Evolutionary conservation across 1,140 invertebrate species (phyloP).

Genomic region (Hyposmocoma kahamanoa): DNA sequence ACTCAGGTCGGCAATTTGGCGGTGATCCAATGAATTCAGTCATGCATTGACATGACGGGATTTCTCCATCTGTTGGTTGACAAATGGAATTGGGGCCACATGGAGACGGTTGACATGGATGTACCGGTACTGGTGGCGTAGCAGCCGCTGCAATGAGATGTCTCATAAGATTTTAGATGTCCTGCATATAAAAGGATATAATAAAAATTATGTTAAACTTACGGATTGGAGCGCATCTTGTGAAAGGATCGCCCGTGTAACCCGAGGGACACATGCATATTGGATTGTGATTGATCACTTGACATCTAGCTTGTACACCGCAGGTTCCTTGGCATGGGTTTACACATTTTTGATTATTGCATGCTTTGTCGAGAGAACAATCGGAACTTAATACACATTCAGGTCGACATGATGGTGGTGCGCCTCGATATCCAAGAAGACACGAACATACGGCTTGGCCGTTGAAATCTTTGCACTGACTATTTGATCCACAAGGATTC

Average conservation of each 20-base stretch:
- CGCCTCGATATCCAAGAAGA: conserved; percentile 75
- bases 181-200: background rate
- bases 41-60: conserved; percentile 79
- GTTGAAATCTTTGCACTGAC: conserved; percentile 77
- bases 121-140: conserved; percentile 42
- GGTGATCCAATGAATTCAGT: conserved; percentile 79
- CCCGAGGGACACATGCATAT: conserved; percentile 77
- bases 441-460: conserved; percentile 78
- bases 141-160: background rate
- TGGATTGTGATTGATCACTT: conserved; percentile 79
- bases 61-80: conserved; percentile 70
- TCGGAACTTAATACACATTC: conserved; percentile 77
- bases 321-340: conserved; percentile 79
- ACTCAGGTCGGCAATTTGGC: conserved; percentile 83
- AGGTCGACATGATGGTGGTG: conserved; percentile 76
- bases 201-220: conserved; percentile 37
- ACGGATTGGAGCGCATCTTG: conserved; percentile 73
- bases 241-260: conserved; percentile 79
- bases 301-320: conserved; percentile 76
- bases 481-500: conserved; percentile 77
- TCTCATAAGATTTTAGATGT: background rate
- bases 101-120: conserved; percentile 80
- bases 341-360: conserved; percentile 77
- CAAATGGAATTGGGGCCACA: conserved; percentile 87
- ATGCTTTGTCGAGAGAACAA: conserved; percentile 75